A percentile compares a stretch with the other conserved stretches of the same genome.
phyloP scores from a whole-genome alignment of 2,797 vertebrate species.

The Muscicapa striata region DNA sequence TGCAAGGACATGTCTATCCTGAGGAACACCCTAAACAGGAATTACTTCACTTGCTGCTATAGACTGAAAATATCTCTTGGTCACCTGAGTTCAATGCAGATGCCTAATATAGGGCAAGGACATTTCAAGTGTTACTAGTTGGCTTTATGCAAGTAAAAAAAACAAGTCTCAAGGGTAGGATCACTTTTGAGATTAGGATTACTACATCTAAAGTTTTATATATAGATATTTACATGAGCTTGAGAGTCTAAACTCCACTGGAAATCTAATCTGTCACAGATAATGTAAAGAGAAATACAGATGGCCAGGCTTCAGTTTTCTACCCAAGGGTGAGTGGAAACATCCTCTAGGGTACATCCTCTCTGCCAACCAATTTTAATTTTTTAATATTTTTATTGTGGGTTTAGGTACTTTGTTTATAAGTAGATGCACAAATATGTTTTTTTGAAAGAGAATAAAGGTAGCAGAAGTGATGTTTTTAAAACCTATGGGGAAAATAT shows the following conservation, averaged over 20 bases:
- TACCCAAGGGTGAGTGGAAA: background rate
- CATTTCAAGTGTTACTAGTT: background rate
- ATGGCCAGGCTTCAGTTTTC: background rate
- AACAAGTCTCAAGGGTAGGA: background rate
- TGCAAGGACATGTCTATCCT: background rate
- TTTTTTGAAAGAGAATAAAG: background rate
- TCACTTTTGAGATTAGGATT: background rate
- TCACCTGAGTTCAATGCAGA: background rate
- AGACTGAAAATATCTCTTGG: background rate
- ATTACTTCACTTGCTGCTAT: background rate
- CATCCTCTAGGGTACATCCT: background rate
- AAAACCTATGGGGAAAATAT: background rate
- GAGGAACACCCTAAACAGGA: background rate
- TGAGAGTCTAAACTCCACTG: background rate
- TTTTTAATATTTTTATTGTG: background rate
- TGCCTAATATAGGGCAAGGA: background rate
- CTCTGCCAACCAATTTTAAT: background rate
- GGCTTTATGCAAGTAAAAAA: background rate
- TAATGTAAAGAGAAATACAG: background rate
- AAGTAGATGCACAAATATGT: background rate
- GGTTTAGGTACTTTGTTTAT: background rate
- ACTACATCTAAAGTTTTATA: background rate
- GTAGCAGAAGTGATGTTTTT: background rate
- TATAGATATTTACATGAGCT: background rate
- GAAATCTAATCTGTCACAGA: background rate